Evolutionary conservation across 2,113 vertebrate species (phyloP), one percentile per base, ranked within the genome.

Genomic region (Lethenteron reissneri): DNA sequence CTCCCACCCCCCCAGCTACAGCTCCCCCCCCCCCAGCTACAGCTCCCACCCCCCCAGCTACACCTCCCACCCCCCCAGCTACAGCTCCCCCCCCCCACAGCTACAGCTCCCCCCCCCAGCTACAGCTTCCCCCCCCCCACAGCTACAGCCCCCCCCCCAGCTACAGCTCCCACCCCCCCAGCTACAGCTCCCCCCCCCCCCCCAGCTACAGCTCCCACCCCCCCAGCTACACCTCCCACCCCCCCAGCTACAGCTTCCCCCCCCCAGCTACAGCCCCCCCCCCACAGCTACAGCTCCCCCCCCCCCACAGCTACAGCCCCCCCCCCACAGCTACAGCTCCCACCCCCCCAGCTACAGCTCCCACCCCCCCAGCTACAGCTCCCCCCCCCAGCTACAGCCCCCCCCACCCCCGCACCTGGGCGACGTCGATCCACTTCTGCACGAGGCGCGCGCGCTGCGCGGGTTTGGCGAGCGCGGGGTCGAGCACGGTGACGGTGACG

Each of bases 391-490:
- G 3, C 21, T 3, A 21, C 21, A 21, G n/a, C n/a, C n/a, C n/a
- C n/a, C 21, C 13, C 6, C 14, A 15, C 9, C 58, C n/a, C 15
- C 21, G 21, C 21, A 21, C 25, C 83, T 88, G 85, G 2, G 88
- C 86, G 3, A 90, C 83, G 62, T 74, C 71, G 75, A 92, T 87
- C 89, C 89, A 92, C 75, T 83, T 90, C 76, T 90, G 87, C 3
- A 90, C 82, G 76, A 86, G 74, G 71, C 78, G 80, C 2, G 87
- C 85, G 73, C 89, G 80, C 73, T 83, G 84, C 2, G 70, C 70
- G 0, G 78, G 78, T 11, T 77, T 13, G 75, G 78, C 73, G 74
- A 75, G 77, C 10, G 76, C 72, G 11, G 75, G 75, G 69, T 76
- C 81, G 2, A 90, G 86, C 76, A 90, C 81, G 0, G 86, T 88